Evolutionary conservation across 2,113 vertebrate species (phyloP).

Genomic region (Brachyistius frenatus): DNA sequence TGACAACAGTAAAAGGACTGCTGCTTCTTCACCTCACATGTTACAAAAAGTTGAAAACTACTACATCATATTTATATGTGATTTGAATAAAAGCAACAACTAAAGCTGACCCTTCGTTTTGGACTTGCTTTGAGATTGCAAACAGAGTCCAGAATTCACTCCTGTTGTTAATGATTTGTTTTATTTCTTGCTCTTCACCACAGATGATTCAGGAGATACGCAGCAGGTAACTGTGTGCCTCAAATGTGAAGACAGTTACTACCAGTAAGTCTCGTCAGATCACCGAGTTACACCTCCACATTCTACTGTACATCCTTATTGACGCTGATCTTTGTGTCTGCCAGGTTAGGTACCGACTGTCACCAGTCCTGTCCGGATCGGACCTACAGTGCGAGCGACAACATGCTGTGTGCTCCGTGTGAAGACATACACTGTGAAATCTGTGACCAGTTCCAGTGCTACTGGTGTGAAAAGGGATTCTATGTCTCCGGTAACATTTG

Average conservation of each 20-base stretch:
- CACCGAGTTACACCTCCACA: neutral
- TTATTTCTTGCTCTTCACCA: constrained; percentile 33
- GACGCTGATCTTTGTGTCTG: neutral
- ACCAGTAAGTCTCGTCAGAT: constrained; percentile 70
- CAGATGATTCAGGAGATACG: constrained; percentile 60
- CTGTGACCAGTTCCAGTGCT: constrained; percentile 87
- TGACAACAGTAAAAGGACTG: neutral
- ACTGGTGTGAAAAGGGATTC: constrained; percentile 87
- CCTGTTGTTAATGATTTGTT: neutral
- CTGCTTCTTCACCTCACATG: neutral
- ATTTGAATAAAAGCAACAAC: too few relatives aligned
- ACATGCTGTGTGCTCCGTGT: constrained; percentile 83
- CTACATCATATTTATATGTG: too few relatives aligned
- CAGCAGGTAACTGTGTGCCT: constrained; percentile 68
- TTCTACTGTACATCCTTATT: neutral
- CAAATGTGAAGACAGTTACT: constrained; percentile 77
- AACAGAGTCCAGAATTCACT: neutral
- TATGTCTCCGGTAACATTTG: constrained; percentile 85
- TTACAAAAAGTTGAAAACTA: neutral
- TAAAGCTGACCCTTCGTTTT: neutral
- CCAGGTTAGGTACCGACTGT: constrained; percentile 87
- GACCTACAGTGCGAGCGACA: constrained; percentile 80
- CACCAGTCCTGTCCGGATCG: constrained; percentile 88
- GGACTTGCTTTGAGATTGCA: neutral
- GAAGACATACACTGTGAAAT: constrained; percentile 77